phyloP scores from a whole-genome alignment of 2,797 vertebrate species.

The Eleutherodactylus coqui region DNA sequence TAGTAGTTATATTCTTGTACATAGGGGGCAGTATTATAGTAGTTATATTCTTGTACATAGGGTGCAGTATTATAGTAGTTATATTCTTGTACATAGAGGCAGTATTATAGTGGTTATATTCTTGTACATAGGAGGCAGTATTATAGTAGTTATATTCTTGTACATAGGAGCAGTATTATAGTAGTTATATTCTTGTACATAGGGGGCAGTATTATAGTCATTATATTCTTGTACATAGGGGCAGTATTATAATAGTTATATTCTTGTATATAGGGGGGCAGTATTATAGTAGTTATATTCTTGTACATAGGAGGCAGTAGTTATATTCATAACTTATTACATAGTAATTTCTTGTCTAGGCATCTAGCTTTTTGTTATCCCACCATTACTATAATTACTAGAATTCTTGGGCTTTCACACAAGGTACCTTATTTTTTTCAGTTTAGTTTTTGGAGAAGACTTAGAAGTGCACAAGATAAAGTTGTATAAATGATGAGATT shows the following conservation, averaged over 20 bases:
- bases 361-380: no score
- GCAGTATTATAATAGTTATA: not conserved
- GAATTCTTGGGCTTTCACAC: no score
- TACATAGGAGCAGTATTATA: slow-evolving; percentile 8
- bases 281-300: no score
- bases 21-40: not conserved
- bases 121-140: not conserved
- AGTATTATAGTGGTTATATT: slow-evolving; percentile 7
- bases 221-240: not conserved
- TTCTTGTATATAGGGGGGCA: no score
- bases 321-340: not conserved
- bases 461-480: not conserved
- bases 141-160: slow-evolving; percentile 12
- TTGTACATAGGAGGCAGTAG: no score
- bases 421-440: no score
- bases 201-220: not conserved
- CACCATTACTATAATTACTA: no score
- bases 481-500: not conserved
- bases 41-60: no score
- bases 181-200: not conserved
- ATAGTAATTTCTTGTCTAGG: no score
- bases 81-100: not conserved
- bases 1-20: slow-evolving; percentile 4
- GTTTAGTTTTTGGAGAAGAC: not conserved
- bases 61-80: not conserved